phyloP scores from a whole-genome alignment of 2,113 vertebrate genomes.

The Limanda limanda region DNA sequence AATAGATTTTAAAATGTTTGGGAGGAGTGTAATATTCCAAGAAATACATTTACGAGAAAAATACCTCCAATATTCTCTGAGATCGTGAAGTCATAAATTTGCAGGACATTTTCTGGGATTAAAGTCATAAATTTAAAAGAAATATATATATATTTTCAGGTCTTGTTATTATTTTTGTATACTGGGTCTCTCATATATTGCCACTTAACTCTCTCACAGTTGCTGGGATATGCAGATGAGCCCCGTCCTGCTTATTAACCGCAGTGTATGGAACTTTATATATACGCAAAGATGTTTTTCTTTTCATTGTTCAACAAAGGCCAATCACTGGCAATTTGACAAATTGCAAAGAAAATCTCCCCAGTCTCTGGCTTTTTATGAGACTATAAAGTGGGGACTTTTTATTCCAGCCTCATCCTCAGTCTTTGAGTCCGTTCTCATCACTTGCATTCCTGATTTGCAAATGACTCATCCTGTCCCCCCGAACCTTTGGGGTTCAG shows the following conservation, averaged over 20 bases:
- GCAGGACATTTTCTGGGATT: too few relatives aligned
- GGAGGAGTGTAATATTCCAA: neutral
- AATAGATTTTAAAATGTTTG: neutral
- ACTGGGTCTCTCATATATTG: too few relatives aligned
- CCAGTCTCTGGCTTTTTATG: constrained; percentile 8
- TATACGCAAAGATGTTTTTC: constrained; percentile 11
- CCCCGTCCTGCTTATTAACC: constrained; percentile 1
- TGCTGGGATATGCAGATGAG: constrained; percentile 42
- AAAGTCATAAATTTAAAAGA: too few relatives aligned
- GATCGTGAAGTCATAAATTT: too few relatives aligned
- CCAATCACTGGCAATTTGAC: constrained; percentile 4
- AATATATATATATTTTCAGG: too few relatives aligned
- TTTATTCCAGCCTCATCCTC: constrained; percentile 22
- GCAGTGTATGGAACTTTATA: constrained; percentile 3
- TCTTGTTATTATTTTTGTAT: too few relatives aligned
- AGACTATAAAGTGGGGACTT: constrained; percentile 22
- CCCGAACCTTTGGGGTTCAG: constrained; percentile 31
- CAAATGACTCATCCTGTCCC: constrained; percentile 39
- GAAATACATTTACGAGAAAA: neutral
- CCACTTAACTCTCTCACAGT: neutral
- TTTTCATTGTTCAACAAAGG: neutral
- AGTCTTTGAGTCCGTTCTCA: constrained; percentile 22
- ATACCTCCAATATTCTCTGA: neutral
- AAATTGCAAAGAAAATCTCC: constrained; percentile 14
- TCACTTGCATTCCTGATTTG: constrained; percentile 27